Evolutionary conservation across 2,113 vertebrate genomes (phyloP), one percentile per base, ranked within the genome.

Genomic region (Mormyrus iriodes): DNA sequence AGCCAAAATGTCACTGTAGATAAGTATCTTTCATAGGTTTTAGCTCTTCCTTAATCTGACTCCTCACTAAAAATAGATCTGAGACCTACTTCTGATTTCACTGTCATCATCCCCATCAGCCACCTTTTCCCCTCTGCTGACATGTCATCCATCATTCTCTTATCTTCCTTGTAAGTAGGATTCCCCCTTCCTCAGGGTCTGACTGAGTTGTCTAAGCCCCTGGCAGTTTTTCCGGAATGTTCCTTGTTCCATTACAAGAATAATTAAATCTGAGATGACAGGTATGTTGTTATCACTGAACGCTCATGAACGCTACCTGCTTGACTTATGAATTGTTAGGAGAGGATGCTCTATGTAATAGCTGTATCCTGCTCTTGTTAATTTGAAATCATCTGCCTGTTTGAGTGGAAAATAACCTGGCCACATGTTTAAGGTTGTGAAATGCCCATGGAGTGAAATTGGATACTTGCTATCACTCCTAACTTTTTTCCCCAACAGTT

Each of bases 221-320:
- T 88, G 79, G 88, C 89, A 90, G 87, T 91, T 65, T 87, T 86
- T 44, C 55, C 73, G 92, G 92, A 94, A 93, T 94, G 93, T 90
- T 88, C 53, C 90, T 42, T 6, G 31, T 89, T 90, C 89, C 85
- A 88, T 88, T 44, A 83, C 12, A 90, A 49, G 53, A 90, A 49
- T 85, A 88, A 82, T 84, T 89, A 89, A 91, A 90, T 83, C 88
- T 1, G 90, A 3, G 91, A 88, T 93, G 93, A 94, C 88, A 91
- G 91, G 93, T 84, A 87, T 90, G 91, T 90, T 92, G 90, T 93
- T 93, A 90, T 90, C 83, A 87, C 73, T 90, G 89, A 46, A 73
- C 31, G 24, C 87, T 69, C 46, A 27, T 86, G 52, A 90, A 69
- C 55, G 73, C 90, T 89, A 92, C 94, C 89, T 89, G 84, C 48